phyloP scores from a whole-genome alignment of 37 sponge, comb jelly and placozoan species.

The Mnemiopsis leidyi region DNA sequence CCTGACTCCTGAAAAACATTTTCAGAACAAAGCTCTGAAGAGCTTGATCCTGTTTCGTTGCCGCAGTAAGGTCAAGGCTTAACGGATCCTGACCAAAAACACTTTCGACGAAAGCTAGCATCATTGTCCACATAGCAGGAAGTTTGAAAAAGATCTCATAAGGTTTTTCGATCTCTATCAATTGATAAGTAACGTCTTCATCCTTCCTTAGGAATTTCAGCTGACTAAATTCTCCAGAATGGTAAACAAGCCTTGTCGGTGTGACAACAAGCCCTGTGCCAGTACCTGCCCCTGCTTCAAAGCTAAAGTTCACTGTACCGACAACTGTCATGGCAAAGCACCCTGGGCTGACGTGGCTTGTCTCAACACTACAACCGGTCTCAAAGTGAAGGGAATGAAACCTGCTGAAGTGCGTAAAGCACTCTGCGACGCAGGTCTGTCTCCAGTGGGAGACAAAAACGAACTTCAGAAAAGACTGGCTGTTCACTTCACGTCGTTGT shows the following conservation, averaged over 20 bases:
- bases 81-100: too few relatives aligned
- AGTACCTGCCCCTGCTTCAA: constrained; percentile 58
- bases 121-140: too few relatives aligned
- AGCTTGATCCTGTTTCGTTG: too few relatives aligned
- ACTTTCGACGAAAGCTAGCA: too few relatives aligned
- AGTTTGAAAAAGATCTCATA: neutral
- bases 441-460: constrained; percentile 17
- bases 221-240: too few relatives aligned
- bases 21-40: too few relatives aligned
- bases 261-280: constrained; percentile 51
- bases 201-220: too few relatives aligned
- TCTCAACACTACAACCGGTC: constrained; percentile 38
- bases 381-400: constrained; percentile 36
- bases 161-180: neutral
- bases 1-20: too few relatives aligned
- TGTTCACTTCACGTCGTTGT: neutral
- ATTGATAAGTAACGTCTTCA: neutral
- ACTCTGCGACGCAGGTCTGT: constrained; percentile 53
- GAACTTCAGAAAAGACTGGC: constrained; percentile 59
- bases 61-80: too few relatives aligned
- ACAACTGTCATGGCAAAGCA: constrained; percentile 5
- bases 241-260: constrained; percentile 20
- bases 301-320: constrained; percentile 29
- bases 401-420: constrained; percentile 39
- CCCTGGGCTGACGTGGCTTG: constrained; percentile 53